phyloP scores from a whole-genome alignment of 2,113 vertebrate species.

The Sphyrna mokarran region DNA sequence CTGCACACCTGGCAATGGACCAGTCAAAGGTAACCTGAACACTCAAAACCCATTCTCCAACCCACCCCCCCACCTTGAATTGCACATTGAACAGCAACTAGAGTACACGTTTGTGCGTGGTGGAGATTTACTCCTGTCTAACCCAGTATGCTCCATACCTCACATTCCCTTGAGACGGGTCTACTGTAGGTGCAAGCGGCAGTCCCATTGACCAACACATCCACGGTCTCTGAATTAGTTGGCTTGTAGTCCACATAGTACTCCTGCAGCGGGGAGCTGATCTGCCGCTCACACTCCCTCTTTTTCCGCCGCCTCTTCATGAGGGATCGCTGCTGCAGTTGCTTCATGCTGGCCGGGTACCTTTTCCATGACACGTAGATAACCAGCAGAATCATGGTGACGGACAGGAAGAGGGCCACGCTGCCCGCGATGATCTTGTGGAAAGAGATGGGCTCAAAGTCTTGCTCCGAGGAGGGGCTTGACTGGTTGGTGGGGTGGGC shows the following conservation, averaged over 20 bases:
- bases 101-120: too few relatives aligned
- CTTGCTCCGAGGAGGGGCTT: conserved; percentile 56
- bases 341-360: conserved; percentile 91
- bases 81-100: not conserved
- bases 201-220: conserved; percentile 94
- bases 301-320: conserved; percentile 89
- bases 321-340: conserved; percentile 82
- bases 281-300: conserved; percentile 79
- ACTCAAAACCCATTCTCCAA: not conserved
- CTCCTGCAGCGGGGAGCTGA: conserved; percentile 93
- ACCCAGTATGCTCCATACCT: conserved; percentile 80
- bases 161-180: conserved; percentile 97
- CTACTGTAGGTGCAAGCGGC: conserved; percentile 96
- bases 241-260: conserved; percentile 99
- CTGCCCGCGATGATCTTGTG: conserved; percentile 94
- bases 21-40: not conserved
- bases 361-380: conserved; percentile 95
- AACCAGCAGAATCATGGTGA: conserved; percentile 91
- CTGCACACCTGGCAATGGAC: not conserved
- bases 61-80: not conserved
- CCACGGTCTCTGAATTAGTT: conserved; percentile 94
- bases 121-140: not conserved
- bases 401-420: conserved; percentile 84
- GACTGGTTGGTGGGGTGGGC: not conserved
- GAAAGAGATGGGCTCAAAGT: conserved; percentile 87